phyloP scores from a whole-genome alignment of 2,888 invertebrate species.

The Azorinus chamasolen region DNA sequence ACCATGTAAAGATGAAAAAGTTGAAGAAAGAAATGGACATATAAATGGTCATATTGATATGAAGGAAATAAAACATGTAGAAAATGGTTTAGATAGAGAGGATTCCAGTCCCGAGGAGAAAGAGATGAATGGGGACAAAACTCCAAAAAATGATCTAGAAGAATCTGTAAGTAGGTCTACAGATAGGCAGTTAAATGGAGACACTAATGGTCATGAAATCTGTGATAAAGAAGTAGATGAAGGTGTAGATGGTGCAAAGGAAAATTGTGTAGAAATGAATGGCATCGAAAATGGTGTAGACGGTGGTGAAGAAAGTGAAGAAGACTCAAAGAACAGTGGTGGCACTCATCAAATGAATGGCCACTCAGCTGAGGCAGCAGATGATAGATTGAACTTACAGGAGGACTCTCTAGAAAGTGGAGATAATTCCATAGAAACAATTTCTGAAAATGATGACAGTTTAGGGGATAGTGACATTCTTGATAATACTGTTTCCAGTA shows the following conservation, averaged over 20 bases:
- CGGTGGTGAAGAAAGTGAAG: conserved; percentile 10
- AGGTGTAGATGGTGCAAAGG: conserved; percentile 12
- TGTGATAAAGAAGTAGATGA: conserved; percentile 18
- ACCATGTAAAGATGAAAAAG: conserved; percentile 13
- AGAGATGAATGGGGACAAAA: too few relatives aligned
- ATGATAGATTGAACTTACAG: neutral
- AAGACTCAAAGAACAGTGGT: conserved; percentile 1
- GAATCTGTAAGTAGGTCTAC: too few relatives aligned
- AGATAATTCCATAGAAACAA: conserved; percentile 60
- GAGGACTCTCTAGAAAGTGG: conserved; percentile 20
- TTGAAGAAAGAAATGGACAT: conserved; percentile 4
- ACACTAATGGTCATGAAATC: conserved; percentile 5
- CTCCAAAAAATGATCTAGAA: too few relatives aligned
- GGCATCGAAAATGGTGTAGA: conserved; percentile 1
- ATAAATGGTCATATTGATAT: neutral
- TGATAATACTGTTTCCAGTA: conserved; percentile 22
- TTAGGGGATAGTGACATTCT: conserved; percentile 18
- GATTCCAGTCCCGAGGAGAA: too few relatives aligned
- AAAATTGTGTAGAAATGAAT: conserved; percentile 3
- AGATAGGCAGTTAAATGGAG: too few relatives aligned
- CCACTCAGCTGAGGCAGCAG: neutral
- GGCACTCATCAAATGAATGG: conserved; percentile 35
- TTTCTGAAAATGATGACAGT: conserved; percentile 50
- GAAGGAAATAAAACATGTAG: too few relatives aligned
- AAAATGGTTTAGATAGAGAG: too few relatives aligned